Conservation (phyloP, 1,140 invertebrate genomes). For the Steinernema feltiae region DNA sequence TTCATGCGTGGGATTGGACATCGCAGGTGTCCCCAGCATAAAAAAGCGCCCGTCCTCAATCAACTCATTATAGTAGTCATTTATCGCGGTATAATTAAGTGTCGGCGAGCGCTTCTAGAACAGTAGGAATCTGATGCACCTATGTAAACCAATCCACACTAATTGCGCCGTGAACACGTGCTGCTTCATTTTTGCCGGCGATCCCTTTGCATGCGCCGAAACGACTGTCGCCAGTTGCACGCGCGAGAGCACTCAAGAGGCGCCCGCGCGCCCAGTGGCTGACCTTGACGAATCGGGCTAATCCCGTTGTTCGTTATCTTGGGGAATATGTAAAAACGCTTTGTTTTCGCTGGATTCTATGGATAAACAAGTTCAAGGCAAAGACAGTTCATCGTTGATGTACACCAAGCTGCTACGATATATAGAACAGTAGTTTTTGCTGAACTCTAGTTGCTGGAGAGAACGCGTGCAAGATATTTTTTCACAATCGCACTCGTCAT, state of each 20-base stretch:
- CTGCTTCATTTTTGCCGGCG: not conserved
- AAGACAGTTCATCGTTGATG: not conserved
- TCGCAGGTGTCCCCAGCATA: too few relatives aligned
- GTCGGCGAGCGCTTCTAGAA: not conserved
- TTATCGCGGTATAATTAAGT: not conserved
- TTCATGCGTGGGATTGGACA: too few relatives aligned
- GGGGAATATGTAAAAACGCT: constrained; percentile 6
- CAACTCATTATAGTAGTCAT: not conserved
- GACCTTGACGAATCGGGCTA: not conserved
- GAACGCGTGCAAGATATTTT: too few relatives aligned
- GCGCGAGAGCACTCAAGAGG: not conserved
- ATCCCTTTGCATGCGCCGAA: not conserved
- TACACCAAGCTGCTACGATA: not conserved
- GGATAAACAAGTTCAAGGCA: not conserved
- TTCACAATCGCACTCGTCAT: too few relatives aligned
- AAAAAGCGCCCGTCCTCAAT: too few relatives aligned
- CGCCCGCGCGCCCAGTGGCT: not conserved
- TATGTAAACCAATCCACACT: not conserved
- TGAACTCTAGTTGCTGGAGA: too few relatives aligned
- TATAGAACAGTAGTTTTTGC: not conserved
- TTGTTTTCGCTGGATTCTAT: not conserved
- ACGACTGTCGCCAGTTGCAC: constrained; percentile 7
- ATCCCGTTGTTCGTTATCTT: not conserved
- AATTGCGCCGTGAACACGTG: not conserved
- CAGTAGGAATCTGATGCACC: not conserved